Percentiles rank a stretch among this genome's conserved stretches.
These are phyloP conservation scores for Coelopa frigida DNA, from an alignment of 1,140 invertebrate species.

Conservation along the genomic window DNA sequence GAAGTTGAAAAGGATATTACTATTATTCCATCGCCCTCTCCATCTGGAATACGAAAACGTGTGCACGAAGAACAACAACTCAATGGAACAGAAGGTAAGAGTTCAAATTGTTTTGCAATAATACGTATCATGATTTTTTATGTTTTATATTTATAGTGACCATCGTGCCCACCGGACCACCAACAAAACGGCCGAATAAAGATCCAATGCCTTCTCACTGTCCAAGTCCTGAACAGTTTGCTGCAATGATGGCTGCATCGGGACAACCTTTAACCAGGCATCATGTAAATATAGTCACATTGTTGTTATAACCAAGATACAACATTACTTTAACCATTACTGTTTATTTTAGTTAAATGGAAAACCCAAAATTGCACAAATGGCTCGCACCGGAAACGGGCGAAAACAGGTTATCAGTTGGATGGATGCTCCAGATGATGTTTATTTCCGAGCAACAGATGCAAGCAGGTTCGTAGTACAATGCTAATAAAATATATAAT, in stretches of 20 bases:
- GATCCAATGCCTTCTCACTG: slow-evolving; percentile 62
- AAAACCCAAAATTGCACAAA: slow-evolving; percentile 65
- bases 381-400: slow-evolving; percentile 54
- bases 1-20: slow-evolving; percentile 57
- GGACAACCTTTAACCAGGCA: slow-evolving; percentile 56
- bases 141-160: slow-evolving; percentile 26
- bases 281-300: slow-evolving; percentile 48
- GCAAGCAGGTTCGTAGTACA: slow-evolving; percentile 76
- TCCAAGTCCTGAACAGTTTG: slow-evolving; percentile 57
- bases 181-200: slow-evolving; percentile 60
- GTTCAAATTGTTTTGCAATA: background rate
- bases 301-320: background rate
- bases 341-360: slow-evolving; percentile 52
- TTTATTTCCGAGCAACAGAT: slow-evolving; percentile 88
- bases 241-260: slow-evolving; percentile 57
- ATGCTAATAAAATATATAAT: slow-evolving; percentile 1
- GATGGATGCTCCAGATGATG: slow-evolving; percentile 96
- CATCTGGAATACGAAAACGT: slow-evolving; percentile 55
- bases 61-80: slow-evolving; percentile 62
- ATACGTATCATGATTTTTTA: background rate
- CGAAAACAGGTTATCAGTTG: slow-evolving; percentile 91
- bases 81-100: slow-evolving; percentile 60
- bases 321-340: slow-evolving; percentile 2
- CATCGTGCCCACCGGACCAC: slow-evolving; percentile 52
- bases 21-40: slow-evolving; percentile 38